Conservation (phyloP, 2,797 vertebrate genomes). For the Microcaecilia unicolor region DNA sequence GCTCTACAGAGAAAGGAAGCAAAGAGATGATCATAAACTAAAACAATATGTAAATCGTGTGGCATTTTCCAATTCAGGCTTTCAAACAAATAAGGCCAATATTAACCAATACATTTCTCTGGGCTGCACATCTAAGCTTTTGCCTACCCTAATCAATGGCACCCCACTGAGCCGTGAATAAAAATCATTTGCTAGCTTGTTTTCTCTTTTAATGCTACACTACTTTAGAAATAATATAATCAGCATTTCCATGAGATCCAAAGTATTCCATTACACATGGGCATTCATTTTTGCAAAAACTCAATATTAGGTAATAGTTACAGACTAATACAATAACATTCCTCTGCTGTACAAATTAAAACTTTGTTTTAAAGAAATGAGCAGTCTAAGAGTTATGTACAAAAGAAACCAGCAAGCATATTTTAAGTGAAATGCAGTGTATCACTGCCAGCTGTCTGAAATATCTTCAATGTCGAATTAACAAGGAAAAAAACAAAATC, state of each 20-base stretch:
- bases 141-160: slow-evolving; percentile 35
- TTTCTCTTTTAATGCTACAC: slow-evolving; percentile 55
- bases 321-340: slow-evolving; percentile 82
- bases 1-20: slow-evolving; percentile 22
- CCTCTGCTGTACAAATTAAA: slow-evolving; percentile 90
- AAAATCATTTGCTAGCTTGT: slow-evolving; percentile 39
- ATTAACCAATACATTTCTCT: slow-evolving; percentile 15
- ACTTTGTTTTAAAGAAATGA: slow-evolving; percentile 80
- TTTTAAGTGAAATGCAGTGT: slow-evolving; percentile 70
- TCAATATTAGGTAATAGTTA: slow-evolving; percentile 71
- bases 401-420: slow-evolving; percentile 74
- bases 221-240: slow-evolving; percentile 52
- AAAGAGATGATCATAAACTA: slow-evolving; percentile 27
- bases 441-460: slow-evolving; percentile 57
- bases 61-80: slow-evolving; percentile 26
- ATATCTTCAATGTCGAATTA: slow-evolving; percentile 64
- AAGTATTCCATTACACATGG: slow-evolving; percentile 62
- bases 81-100: slow-evolving; percentile 36
- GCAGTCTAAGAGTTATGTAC: slow-evolving; percentile 83
- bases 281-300: slow-evolving; percentile 63
- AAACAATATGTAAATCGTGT: slow-evolving; percentile 25
- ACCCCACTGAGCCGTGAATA: slow-evolving; percentile 51
- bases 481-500: too few relatives aligned
- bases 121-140: slow-evolving; percentile 41
- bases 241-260: slow-evolving; percentile 61